phyloP scores from a whole-genome alignment of 2,888 invertebrate genomes.

The Drosophila meridionalis region DNA sequence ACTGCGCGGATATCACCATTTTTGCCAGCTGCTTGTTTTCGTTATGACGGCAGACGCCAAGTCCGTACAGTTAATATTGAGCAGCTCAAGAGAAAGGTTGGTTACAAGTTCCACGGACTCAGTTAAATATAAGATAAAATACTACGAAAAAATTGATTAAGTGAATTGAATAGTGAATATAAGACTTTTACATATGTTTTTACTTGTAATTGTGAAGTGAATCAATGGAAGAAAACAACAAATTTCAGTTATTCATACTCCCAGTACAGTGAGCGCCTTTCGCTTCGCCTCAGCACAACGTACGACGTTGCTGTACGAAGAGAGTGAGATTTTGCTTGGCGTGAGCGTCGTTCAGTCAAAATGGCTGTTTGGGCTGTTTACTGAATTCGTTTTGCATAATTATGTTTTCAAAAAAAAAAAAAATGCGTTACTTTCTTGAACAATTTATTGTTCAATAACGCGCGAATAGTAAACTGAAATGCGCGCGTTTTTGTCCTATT shows the following conservation, averaged over 20 bases:
- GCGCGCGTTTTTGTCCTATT: slow-evolving; percentile 64
- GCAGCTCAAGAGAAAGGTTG: slow-evolving; percentile 77
- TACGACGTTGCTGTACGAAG: slow-evolving; percentile 58
- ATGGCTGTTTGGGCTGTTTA: slow-evolving; percentile 53
- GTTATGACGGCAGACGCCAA: slow-evolving; percentile 40
- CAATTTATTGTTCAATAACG: slow-evolving; percentile 25
- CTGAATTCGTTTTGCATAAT: slow-evolving; percentile 47
- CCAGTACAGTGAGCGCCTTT: slow-evolving; percentile 21
- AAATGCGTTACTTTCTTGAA: slow-evolving; percentile 11
- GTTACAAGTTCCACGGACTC: slow-evolving; percentile 39
- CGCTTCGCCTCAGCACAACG: slow-evolving; percentile 29
- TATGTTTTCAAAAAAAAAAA: slow-evolving; percentile 10
- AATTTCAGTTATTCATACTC: slow-evolving; percentile 22
- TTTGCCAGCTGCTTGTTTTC: slow-evolving; percentile 49
- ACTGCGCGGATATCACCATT: slow-evolving; percentile 14
- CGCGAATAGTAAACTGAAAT: slow-evolving; percentile 26
- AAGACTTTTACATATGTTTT: slow-evolving; percentile 9
- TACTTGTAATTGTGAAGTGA: slow-evolving; percentile 40
- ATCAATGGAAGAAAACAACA: background rate
- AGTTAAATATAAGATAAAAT: slow-evolving; percentile 19
- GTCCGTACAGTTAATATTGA: slow-evolving; percentile 80
- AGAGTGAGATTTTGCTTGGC: slow-evolving; percentile 37
- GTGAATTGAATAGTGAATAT: slow-evolving; percentile 20
- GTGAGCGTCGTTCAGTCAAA: slow-evolving; percentile 51
- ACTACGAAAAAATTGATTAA: background rate